phyloP scores from a whole-genome alignment of 1,140 invertebrate genomes.

The Ostrea edulis region DNA sequence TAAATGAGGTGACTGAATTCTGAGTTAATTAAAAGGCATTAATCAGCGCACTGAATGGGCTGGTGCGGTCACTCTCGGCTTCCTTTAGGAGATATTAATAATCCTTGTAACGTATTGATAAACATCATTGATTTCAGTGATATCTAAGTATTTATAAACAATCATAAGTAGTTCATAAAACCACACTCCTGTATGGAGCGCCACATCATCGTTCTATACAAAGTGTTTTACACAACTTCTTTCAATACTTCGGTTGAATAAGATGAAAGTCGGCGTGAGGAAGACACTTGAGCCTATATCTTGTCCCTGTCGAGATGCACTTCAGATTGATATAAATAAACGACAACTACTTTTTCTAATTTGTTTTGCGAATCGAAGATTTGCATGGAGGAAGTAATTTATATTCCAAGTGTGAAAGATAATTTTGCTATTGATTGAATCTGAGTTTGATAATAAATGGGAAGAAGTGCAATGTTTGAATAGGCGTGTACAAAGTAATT shows the following conservation, averaged over 20 bases:
- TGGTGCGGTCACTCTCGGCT: neutral
- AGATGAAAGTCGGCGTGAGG: neutral
- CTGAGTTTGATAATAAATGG: neutral
- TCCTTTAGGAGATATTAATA: neutral
- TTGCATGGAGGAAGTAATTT: conserved; percentile 6
- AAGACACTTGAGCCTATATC: conserved; percentile 13
- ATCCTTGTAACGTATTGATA: conserved; percentile 25
- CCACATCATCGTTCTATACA: neutral
- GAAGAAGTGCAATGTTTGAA: neutral
- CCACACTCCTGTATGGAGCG: neutral
- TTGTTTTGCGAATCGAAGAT: neutral
- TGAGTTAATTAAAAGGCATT: conserved; percentile 7
- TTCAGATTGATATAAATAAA: conserved; percentile 30
- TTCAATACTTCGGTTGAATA: conserved; percentile 14
- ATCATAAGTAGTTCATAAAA: conserved; percentile 9
- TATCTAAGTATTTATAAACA: conserved; percentile 9
- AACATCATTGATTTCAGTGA: conserved; percentile 4
- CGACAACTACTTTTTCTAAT: conserved; percentile 29
- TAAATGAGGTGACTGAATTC: too few species aligned
- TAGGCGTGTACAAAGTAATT: neutral
- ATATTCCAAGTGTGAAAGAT: neutral
- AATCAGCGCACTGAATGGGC: neutral
- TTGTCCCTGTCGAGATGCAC: conserved; percentile 5
- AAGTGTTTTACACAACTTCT: neutral
- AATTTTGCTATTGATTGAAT: neutral